These are phyloP conservation scores for Dermatophagoides farinae DNA, from an alignment of 1,140 invertebrate species.

Conservation along the genomic window DNA sequence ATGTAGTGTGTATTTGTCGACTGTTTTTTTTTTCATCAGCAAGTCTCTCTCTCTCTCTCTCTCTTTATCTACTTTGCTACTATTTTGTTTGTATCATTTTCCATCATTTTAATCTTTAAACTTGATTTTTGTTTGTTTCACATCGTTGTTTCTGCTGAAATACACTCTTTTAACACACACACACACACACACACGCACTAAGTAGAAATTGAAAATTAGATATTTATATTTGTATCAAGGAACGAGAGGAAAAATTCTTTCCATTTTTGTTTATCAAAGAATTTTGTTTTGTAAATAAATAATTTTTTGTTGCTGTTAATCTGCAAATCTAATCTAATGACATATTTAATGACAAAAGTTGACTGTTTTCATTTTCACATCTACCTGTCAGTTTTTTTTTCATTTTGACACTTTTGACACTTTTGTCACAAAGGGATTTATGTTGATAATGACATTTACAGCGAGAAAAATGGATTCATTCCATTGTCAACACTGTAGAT, in stretches of 20 bases:
- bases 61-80: neutral
- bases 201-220: no score
- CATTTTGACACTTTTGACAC: no score
- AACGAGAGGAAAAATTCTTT: neutral
- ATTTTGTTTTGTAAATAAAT: neutral
- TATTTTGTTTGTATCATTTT: neutral
- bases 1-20: no score
- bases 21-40: neutral
- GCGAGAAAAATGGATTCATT: no score
- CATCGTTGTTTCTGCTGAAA: neutral
- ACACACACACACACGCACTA: no score
- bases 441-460: no score
- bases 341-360: no score
- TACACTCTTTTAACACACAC: no score
- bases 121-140: neutral
- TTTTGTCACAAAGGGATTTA: no score
- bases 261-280: neutral
- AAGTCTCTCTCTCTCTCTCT: neutral
- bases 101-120: neutral
- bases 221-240: neutral
- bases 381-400: no score
- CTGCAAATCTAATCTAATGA: neutral
- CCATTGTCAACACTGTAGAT: no score
- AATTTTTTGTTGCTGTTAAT: neutral
- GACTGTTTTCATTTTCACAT: no score